Percentiles rank a stretch among this genome's conserved stretches.
phyloP scores from a whole-genome alignment of 2,113 vertebrate species.

The Serilophus lunatus region DNA sequence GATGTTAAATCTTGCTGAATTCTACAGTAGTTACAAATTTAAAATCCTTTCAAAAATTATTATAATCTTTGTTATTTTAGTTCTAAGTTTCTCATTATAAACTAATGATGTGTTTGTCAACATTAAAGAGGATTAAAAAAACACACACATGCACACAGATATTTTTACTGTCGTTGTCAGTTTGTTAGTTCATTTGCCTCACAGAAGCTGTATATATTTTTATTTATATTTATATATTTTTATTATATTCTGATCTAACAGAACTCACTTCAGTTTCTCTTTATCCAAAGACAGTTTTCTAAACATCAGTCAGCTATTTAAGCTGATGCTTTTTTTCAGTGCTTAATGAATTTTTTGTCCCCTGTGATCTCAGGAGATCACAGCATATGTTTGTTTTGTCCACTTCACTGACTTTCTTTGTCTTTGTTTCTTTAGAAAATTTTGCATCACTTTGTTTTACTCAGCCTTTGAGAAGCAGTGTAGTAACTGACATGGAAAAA shows the following conservation, averaged over 20 bases:
- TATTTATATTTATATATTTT: not conserved
- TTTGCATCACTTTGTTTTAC: not conserved
- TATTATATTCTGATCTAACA: not conserved
- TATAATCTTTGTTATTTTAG: not conserved
- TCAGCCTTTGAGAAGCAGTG: not conserved
- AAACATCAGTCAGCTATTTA: not conserved
- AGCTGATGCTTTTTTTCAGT: not conserved
- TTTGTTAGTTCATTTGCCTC: not conserved
- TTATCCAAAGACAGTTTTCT: not conserved
- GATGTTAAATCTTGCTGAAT: not conserved
- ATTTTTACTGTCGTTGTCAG: not conserved
- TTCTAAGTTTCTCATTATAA: not conserved
- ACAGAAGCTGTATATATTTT: not conserved
- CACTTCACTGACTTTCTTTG: not conserved
- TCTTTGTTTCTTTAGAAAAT: not conserved
- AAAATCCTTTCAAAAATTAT: not conserved
- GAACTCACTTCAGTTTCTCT: not conserved
- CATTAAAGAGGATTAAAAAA: not conserved
- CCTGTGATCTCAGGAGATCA: not conserved
- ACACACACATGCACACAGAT: fast-evolving
- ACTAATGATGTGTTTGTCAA: not conserved
- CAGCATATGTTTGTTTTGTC: not conserved
- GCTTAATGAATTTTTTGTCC: not conserved
- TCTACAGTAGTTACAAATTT: not conserved
- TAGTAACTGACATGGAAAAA: not conserved